These are phyloP conservation scores for Hiodon tergisus DNA, from an alignment of 2,113 vertebrate genomes.

Conservation along the genomic window DNA sequence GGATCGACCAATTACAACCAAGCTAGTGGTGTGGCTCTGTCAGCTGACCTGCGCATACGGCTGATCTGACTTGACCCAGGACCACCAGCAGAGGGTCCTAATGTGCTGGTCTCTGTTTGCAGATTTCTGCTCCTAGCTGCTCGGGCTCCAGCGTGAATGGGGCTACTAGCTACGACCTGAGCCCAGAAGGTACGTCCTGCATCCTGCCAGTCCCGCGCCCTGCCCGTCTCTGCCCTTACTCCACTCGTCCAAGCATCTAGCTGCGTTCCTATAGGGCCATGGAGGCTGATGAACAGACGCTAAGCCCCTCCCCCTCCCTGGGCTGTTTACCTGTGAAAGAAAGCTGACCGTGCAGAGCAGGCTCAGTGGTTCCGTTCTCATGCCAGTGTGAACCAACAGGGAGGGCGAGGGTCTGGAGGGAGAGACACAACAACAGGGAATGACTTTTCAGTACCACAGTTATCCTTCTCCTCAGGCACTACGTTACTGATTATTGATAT, in stretches of 20 bases:
- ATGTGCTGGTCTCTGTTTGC: not conserved
- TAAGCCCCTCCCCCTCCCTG: not conserved
- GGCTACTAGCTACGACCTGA: slow-evolving; percentile 57
- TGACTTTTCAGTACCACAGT: too few species aligned
- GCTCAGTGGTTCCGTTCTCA: not conserved
- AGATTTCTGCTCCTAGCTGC: slow-evolving; percentile 70
- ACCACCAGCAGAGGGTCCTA: not conserved
- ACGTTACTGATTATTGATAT: too few species aligned
- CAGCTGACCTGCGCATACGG: too few species aligned
- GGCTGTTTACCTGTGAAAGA: too few species aligned
- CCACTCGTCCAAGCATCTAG: slow-evolving; percentile 4
- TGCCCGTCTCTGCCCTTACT: not conserved
- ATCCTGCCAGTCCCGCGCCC: not conserved
- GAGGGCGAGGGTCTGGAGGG: too few species aligned
- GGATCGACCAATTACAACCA: slow-evolving; percentile 12
- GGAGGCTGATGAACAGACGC: not conserved
- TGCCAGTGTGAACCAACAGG: too few species aligned
- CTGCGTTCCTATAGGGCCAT: not conserved
- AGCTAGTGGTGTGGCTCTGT: too few species aligned
- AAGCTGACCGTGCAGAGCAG: slow-evolving; percentile 5
- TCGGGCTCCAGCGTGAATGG: slow-evolving; percentile 80
- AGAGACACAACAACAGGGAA: too few species aligned
- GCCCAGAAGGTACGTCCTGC: slow-evolving; percentile 69
- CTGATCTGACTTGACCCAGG: not conserved
- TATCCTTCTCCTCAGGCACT: too few species aligned